Base-by-base conservation (phyloP, 2,113 vertebrate species). In the Marmota flaviventris region DNA sequence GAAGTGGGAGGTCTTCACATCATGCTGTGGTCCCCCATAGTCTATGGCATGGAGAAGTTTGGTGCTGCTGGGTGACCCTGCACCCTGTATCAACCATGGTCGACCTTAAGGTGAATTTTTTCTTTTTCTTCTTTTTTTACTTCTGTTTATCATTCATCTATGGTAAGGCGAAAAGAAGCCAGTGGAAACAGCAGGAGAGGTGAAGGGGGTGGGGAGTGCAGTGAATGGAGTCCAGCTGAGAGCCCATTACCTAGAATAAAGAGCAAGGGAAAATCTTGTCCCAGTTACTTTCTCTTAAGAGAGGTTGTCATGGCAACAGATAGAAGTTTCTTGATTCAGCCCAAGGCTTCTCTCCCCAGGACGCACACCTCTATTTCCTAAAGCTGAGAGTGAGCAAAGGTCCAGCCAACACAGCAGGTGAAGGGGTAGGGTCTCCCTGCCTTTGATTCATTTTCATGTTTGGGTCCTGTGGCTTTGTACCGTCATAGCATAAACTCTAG, bases 301-400 rank as follows among this genome's bases (percentile, higher is more conserved):
- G 51, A 89, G 73, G 94, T 96, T 96, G 97, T 73, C 97, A 97
- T 95, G 94, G 88, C 75, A 96, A 96, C 90, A 48, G 45, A 73
- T 89, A 34, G 1, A 37, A 4, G 56, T 69, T 84, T 97, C 82
- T 81, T 53, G 72, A 73, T 93, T 85, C 67, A 70, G 27, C 10
- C 45, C 51, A 83, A 69, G 76, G n/a, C 67, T 70, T 48, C 34
- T 95, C 61, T 83, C 39, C 42, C 16, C n/a, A 63, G 2, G 8
- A 2, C 18, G 25, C 22, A n/a, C 10, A 5, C 20, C 20, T 61
- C 65, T 63, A 87, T 18, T 88, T 77, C 53, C 87, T 27, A 48
- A 69, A 1, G 61, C 76, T 45, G 29, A 51, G 76, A 20, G 29
- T 8, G 37, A 87, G n/a, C 32, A 73, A 83, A 94, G 34, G 25